These are phyloP conservation scores for Dolomedes plantarius DNA, from an alignment of 2,888 invertebrate genomes.

Conservation along the genomic window DNA sequence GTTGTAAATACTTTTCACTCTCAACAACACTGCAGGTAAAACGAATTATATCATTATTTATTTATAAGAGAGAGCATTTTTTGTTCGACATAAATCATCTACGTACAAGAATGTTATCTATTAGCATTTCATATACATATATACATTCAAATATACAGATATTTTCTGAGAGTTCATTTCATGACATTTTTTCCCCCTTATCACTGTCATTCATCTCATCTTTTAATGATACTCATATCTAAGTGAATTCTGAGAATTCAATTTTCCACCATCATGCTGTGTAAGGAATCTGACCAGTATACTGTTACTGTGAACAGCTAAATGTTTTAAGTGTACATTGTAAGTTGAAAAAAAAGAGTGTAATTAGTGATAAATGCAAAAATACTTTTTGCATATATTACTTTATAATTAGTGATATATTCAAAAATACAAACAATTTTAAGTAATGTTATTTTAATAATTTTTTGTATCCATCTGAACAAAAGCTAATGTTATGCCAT, in stretches of 20 bases:
- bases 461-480: too few species aligned
- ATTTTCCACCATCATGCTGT: background rate
- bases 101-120: background rate
- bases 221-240: background rate
- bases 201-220: background rate
- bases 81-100: constrained; percentile 1
- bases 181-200: background rate
- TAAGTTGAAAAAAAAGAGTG: background rate
- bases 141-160: background rate
- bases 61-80: constrained; percentile 4
- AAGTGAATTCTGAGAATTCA: background rate
- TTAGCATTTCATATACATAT: background rate
- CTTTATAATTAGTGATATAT: too few species aligned
- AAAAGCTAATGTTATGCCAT: too few species aligned
- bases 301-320: background rate
- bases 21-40: background rate
- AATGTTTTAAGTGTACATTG: background rate
- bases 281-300: background rate
- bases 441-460: too few species aligned
- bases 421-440: too few species aligned
- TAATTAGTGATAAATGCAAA: too few species aligned
- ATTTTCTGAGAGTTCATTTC: constrained; percentile 2
- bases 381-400: too few species aligned
- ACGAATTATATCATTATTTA: background rate
- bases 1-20: constrained; percentile 3